phyloP scores from a whole-genome alignment of 2,888 invertebrate genomes.

The Machimus rusticus region DNA sequence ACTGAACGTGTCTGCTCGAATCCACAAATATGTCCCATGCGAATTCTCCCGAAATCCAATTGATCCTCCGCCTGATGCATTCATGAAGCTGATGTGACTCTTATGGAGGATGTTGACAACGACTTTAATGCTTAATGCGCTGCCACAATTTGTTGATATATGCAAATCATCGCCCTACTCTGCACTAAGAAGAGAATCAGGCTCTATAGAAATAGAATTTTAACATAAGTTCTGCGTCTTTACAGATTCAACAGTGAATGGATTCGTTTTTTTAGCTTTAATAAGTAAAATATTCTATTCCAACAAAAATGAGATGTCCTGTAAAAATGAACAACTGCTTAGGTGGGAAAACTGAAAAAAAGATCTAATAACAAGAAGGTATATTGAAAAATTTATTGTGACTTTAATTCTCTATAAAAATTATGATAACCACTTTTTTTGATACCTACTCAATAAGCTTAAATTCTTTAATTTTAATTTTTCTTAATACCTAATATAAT shows the following conservation, averaged over 20 bases:
- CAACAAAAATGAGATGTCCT: too few relatives aligned
- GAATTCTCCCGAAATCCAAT: neutral
- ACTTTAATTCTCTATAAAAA: too few relatives aligned
- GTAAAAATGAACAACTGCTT: too few relatives aligned
- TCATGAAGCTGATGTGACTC: constrained; percentile 17
- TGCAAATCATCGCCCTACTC: neutral
- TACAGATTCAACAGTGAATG: neutral
- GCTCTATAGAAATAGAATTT: neutral
- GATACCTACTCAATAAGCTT: too few relatives aligned
- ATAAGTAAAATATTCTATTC: neutral
- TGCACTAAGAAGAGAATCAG: neutral
- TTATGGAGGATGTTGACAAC: constrained; percentile 14
- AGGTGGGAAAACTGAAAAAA: too few relatives aligned
- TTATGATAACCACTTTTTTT: too few relatives aligned
- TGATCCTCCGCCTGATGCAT: constrained; percentile 20
- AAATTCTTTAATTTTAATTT: too few relatives aligned
- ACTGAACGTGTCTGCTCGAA: neutral
- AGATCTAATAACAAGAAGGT: too few relatives aligned
- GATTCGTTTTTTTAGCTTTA: neutral
- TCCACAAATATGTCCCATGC: constrained; percentile 10
- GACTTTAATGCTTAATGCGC: constrained; percentile 3
- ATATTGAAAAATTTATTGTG: too few relatives aligned
- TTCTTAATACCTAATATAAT: too few relatives aligned
- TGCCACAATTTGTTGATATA: constrained; percentile 25
- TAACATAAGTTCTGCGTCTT: neutral